Evolutionary conservation across 2,888 invertebrate genomes (phyloP).

Genomic region (Drymonia ruficornis): DNA sequence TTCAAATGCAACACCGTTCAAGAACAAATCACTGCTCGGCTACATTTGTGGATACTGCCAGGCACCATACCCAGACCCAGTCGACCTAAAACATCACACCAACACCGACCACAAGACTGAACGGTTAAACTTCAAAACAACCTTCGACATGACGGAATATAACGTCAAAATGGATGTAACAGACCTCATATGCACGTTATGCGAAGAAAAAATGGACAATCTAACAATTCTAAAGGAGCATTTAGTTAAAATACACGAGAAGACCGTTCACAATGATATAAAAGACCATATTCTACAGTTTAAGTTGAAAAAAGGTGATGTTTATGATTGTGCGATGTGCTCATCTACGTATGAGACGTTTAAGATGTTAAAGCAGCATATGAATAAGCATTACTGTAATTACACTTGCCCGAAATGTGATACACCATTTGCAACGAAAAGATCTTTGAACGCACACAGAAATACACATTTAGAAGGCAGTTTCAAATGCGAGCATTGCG

Average conservation of each 20-base stretch:
- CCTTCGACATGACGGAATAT: conserved; percentile 59
- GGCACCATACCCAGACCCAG: conserved; percentile 58
- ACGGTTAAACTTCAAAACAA: conserved; percentile 52
- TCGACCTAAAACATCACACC: conserved; percentile 53
- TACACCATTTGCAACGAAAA: conserved; percentile 61
- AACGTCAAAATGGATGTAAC: conserved; percentile 62
- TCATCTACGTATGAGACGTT: conserved; percentile 70
- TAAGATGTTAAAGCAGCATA: conserved; percentile 75
- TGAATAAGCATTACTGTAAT: conserved; percentile 72
- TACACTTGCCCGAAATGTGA: conserved; percentile 64
- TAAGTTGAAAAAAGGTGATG: conserved; percentile 65
- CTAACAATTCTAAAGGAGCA: conserved; percentile 55
- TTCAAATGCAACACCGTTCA: conserved; percentile 68
- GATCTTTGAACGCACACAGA: conserved; percentile 62
- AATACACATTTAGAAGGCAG: conserved; percentile 65
- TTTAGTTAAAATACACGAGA: conserved; percentile 54
- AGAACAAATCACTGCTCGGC: conserved; percentile 62
- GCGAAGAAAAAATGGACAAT: conserved; percentile 48
- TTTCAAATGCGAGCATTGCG: conserved; percentile 71
- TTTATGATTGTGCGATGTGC: conserved; percentile 68
- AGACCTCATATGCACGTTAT: conserved; percentile 55
- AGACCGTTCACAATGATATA: conserved; percentile 57
- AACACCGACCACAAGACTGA: conserved; percentile 51
- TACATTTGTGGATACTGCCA: conserved; percentile 69
- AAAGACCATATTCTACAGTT: conserved; percentile 72